Percentiles rank a stretch among this genome's conserved stretches.
Conservation (phyloP, 2,797 vertebrate genomes). For the Bradypodion pumilum region DNA sequence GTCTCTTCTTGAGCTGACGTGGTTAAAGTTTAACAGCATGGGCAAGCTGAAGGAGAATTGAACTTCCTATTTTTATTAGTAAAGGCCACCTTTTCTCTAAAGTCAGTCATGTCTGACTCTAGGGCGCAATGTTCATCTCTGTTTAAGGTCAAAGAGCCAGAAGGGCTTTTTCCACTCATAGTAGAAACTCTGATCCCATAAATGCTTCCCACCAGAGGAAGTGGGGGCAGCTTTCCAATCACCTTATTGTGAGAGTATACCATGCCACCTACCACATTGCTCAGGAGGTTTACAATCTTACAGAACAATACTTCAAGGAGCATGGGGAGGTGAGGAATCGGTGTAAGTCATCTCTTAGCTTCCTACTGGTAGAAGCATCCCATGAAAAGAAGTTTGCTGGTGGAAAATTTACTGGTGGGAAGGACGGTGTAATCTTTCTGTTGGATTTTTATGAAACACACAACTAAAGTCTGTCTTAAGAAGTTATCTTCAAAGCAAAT, state of each 20-base stretch:
- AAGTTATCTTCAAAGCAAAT: background rate
- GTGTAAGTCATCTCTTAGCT: background rate
- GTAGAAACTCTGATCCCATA: background rate
- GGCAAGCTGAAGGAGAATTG: background rate
- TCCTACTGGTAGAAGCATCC: background rate
- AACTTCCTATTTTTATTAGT: background rate
- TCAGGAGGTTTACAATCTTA: background rate
- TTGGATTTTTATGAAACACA: background rate
- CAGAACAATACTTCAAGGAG: background rate
- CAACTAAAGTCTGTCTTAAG: background rate
- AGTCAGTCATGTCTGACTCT: too few species aligned
- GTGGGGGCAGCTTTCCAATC: background rate
- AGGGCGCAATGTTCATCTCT: too few species aligned
- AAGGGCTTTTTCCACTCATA: too few species aligned
- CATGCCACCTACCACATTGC: background rate
- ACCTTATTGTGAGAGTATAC: background rate
- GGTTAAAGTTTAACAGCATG: conserved; percentile 21
- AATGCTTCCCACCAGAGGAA: background rate
- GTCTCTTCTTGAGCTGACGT: background rate
- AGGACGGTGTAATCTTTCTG: background rate
- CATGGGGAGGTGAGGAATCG: background rate
- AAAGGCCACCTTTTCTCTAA: background rate
- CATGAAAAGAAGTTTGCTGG: background rate
- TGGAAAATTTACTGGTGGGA: too few species aligned
- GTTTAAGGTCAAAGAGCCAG: too few species aligned